These are phyloP conservation scores for Drosophila mayaguana DNA, from an alignment of 2,888 invertebrate species.

Conservation along the genomic window DNA sequence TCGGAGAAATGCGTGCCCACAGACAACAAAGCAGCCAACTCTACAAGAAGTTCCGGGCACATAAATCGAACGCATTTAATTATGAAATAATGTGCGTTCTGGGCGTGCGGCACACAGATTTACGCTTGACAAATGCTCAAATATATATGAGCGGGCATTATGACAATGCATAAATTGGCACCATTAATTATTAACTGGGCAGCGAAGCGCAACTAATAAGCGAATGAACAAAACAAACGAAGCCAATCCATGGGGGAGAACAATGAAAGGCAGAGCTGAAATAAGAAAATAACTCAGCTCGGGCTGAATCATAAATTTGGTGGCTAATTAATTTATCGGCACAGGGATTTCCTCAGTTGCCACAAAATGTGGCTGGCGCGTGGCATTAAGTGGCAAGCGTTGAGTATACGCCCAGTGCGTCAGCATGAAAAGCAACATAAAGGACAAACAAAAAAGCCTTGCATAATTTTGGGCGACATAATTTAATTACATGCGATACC, in stretches of 20 bases:
- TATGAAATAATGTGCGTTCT: constrained; percentile 51
- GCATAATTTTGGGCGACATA: constrained; percentile 24
- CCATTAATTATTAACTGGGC: constrained; percentile 69
- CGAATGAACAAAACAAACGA: constrained; percentile 46
- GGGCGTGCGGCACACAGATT: constrained; percentile 40
- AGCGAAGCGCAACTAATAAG: constrained; percentile 45
- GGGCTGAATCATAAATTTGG: constrained; percentile 67
- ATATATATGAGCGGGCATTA: constrained; percentile 45
- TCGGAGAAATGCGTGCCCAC: constrained; percentile 34
- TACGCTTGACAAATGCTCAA: constrained; percentile 56
- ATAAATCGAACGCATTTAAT: constrained; percentile 70
- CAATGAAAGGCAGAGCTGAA: constrained; percentile 17
- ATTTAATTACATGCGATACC: neutral
- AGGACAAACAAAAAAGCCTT: constrained; percentile 1
- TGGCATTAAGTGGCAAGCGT: constrained; percentile 24
- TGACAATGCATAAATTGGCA: constrained; percentile 74
- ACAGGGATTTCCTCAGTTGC: constrained; percentile 19
- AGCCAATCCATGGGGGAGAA: constrained; percentile 9
- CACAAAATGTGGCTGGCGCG: constrained; percentile 18
- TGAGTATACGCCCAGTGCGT: constrained; percentile 25
- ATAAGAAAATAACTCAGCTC: constrained; percentile 28
- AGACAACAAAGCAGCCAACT: constrained; percentile 18
- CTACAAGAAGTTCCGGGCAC: constrained; percentile 6
- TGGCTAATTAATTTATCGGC: constrained; percentile 72
- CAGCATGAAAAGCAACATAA: constrained; percentile 1